Evolutionary conservation across 2,888 invertebrate genomes (phyloP).

Genomic region (Lepidocyrtinus sp.): DNA sequence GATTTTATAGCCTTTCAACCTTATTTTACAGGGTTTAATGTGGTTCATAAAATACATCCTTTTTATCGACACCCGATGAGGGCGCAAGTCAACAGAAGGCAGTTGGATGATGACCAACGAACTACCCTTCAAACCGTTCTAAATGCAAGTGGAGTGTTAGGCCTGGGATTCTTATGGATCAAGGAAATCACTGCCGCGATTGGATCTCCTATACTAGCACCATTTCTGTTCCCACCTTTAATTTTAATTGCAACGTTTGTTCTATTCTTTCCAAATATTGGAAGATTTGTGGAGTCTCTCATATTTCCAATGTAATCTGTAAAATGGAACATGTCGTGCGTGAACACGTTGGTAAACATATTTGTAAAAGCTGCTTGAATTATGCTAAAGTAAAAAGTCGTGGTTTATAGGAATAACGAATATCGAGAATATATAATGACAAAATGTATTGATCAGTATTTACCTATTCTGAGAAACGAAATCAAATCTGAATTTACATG

Average conservation of each 20-base stretch:
- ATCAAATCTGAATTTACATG: too few species aligned
- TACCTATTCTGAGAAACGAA: too few species aligned
- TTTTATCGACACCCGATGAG: too few species aligned
- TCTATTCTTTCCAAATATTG: constrained; percentile 49
- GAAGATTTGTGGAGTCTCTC: constrained; percentile 8
- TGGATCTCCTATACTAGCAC: constrained; percentile 46
- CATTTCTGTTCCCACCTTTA: constrained; percentile 50
- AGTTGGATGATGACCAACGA: not conserved
- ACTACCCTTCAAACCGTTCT: not conserved
- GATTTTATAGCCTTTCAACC: too few species aligned
- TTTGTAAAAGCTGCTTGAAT: not conserved
- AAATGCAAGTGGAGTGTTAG: constrained; percentile 36
- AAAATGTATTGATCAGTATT: too few species aligned
- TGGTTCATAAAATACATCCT: too few species aligned
- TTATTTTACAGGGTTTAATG: too few species aligned
- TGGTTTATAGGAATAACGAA: too few species aligned
- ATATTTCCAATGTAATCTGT: not conserved
- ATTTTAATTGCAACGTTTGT: constrained; percentile 26
- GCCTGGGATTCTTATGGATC: constrained; percentile 53
- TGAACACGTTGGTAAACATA: not conserved
- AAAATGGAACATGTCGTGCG: not conserved
- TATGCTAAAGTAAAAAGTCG: too few species aligned
- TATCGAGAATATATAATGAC: too few species aligned
- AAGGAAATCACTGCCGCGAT: constrained; percentile 42
- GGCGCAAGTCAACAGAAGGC: not conserved